phyloP scores from a whole-genome alignment of 2,113 vertebrate species.

The Baryphthengus martii region DNA sequence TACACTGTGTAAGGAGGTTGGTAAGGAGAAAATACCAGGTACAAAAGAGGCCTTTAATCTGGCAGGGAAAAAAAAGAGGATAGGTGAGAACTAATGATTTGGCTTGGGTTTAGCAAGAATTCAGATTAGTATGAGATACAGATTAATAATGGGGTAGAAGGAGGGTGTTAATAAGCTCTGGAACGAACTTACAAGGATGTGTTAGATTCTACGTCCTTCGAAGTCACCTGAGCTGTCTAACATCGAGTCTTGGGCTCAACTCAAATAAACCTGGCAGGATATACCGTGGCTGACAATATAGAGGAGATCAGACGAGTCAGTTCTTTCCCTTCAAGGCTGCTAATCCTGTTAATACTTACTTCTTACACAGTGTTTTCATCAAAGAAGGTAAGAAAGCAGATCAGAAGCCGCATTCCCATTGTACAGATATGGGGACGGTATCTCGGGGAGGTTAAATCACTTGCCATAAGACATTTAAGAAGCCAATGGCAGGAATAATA shows the following conservation, averaged over 20 bases:
- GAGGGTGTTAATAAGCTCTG: not conserved
- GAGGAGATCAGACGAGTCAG: not conserved
- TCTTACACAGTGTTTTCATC: not conserved
- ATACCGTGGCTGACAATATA: not conserved
- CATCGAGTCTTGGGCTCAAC: not conserved
- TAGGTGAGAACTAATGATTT: slow-evolving; percentile 23
- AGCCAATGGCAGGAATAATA: not conserved
- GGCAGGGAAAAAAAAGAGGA: not conserved
- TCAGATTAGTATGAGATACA: slow-evolving; percentile 4
- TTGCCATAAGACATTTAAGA: not conserved
- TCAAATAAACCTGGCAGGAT: not conserved
- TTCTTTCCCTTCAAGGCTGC: not conserved
- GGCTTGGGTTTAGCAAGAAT: not conserved
- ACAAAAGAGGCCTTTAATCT: slow-evolving; percentile 40
- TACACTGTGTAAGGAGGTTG: slow-evolving; percentile 1
- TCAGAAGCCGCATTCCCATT: not conserved
- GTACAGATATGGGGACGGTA: not conserved
- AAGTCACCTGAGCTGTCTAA: not conserved
- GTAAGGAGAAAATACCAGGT: slow-evolving; percentile 38
- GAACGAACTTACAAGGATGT: not conserved
- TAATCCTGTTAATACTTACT: not conserved
- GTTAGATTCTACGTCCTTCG: not conserved
- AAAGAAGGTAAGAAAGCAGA: not conserved
- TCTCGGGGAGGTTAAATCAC: not conserved
- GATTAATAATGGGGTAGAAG: not conserved